phyloP scores from a whole-genome alignment of 1,140 invertebrate genomes.

The Trichonephila clavata region DNA sequence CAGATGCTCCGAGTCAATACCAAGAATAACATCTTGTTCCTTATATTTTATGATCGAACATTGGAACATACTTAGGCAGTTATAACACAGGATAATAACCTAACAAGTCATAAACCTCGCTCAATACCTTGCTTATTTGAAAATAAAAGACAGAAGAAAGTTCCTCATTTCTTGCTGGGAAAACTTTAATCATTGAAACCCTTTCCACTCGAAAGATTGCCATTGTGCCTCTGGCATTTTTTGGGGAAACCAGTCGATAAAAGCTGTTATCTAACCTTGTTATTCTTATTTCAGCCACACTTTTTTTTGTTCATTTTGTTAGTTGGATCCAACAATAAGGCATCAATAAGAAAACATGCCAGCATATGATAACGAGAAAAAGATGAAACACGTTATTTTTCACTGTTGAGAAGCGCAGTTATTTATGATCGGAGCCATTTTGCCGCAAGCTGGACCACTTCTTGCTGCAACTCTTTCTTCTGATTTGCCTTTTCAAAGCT shows the following conservation, averaged over 20 bases:
- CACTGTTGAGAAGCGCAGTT: background rate
- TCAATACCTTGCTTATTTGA: background rate
- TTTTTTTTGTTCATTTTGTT: background rate
- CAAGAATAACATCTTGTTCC: no score
- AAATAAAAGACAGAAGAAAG: background rate
- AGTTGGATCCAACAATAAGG: background rate
- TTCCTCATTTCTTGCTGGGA: background rate
- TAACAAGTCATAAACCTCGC: background rate
- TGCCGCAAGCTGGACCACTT: background rate
- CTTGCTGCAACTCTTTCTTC: background rate
- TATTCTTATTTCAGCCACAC: conserved; percentile 17
- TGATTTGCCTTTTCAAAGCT: background rate
- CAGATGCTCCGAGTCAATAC: no score
- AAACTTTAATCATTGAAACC: conserved; percentile 34
- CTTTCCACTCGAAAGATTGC: conserved; percentile 23
- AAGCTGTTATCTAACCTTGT: conserved; percentile 53
- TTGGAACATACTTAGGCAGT: background rate
- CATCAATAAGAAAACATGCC: conserved; percentile 41
- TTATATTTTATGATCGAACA: background rate
- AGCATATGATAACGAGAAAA: conserved; percentile 25
- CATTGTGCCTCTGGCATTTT: conserved; percentile 6
- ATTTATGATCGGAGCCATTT: conserved; percentile 5
- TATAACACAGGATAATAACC: background rate
- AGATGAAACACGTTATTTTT: conserved; percentile 32
- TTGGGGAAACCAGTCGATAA: conserved; percentile 22